Percentiles rank a stretch among this genome's conserved stretches.
Evolutionary conservation across 2,113 vertebrate species (phyloP).

Genomic region (Platichthys stellatus): DNA sequence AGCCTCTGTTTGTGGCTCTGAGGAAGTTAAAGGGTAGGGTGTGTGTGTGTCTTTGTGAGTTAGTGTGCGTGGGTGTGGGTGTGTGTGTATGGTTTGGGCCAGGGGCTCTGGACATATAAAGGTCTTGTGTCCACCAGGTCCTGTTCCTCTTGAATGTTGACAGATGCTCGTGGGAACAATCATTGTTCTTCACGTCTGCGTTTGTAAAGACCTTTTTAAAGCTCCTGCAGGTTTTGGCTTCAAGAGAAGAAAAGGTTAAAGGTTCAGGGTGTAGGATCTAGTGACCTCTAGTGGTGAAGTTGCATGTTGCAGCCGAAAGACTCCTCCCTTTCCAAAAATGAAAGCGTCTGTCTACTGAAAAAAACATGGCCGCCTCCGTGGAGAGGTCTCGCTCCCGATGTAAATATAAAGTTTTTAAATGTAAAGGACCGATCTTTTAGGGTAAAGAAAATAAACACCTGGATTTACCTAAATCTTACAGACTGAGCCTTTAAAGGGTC

Average conservation of each 20-base stretch:
- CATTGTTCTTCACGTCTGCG: not conserved
- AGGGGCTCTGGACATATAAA: conserved; percentile 37
- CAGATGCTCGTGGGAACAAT: conserved; percentile 30
- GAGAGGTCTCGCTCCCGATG: no score
- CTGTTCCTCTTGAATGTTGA: conserved; percentile 15
- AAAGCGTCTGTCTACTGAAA: no score
- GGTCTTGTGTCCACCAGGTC: conserved; percentile 64
- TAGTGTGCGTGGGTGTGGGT: not conserved
- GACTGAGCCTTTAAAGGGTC: not conserved
- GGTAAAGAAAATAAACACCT: no score
- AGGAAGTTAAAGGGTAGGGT: conserved; percentile 31
- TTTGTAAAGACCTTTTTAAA: conserved; percentile 4
- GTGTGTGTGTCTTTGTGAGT: not conserved
- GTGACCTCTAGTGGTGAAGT: no score
- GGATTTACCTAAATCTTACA: no score
- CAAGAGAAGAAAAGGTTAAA: not conserved
- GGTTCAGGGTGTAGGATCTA: not conserved
- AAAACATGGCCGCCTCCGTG: no score
- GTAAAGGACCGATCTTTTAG: no score
- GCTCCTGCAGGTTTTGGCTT: not conserved
- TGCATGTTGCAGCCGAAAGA: no score
- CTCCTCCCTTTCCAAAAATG: no score
- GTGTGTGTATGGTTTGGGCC: conserved; percentile 29
- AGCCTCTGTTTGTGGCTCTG: no score
- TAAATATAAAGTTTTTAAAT: no score